phyloP scores from a whole-genome alignment of 2,888 invertebrate species.

The Tetheella fluctuosa region DNA sequence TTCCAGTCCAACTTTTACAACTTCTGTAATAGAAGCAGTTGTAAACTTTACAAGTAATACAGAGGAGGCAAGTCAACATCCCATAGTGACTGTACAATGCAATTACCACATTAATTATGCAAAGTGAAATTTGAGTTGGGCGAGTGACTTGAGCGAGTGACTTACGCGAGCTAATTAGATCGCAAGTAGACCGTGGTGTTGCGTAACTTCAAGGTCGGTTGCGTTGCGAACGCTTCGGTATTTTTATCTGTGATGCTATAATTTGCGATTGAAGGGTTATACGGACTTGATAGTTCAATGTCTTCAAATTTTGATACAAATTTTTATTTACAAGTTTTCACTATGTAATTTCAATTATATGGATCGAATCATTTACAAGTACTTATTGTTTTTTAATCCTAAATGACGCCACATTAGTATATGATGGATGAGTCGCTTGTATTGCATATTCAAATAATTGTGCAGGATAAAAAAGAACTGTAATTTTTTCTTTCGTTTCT shows the following conservation, averaged over 20 bases:
- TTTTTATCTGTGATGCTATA: neutral
- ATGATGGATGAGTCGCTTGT: too few species aligned
- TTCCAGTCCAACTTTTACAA: neutral
- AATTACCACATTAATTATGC: conserved; percentile 19
- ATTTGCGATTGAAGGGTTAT: too few species aligned
- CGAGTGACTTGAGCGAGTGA: conserved; percentile 7
- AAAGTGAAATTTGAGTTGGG: conserved; percentile 24
- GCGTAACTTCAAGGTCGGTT: conserved; percentile 29
- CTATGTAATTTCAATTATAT: too few species aligned
- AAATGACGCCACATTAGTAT: too few species aligned
- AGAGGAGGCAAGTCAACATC: conserved; percentile 6
- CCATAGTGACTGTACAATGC: conserved; percentile 7
- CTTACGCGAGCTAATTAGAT: conserved; percentile 6
- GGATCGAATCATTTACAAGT: too few species aligned
- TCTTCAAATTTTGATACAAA: too few species aligned
- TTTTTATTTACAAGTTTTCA: too few species aligned
- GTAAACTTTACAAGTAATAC: conserved; percentile 6
- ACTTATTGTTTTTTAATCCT: too few species aligned
- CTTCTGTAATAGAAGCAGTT: conserved; percentile 1
- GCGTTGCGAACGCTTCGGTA: conserved; percentile 14
- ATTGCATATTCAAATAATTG: too few species aligned
- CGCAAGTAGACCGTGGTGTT: conserved; percentile 22
- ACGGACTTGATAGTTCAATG: too few species aligned
- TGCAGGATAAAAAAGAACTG: neutral
- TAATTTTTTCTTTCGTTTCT: too few species aligned